Evolutionary conservation across 2,888 invertebrate species (phyloP).

Genomic region (Lydus trimaculatus): DNA sequence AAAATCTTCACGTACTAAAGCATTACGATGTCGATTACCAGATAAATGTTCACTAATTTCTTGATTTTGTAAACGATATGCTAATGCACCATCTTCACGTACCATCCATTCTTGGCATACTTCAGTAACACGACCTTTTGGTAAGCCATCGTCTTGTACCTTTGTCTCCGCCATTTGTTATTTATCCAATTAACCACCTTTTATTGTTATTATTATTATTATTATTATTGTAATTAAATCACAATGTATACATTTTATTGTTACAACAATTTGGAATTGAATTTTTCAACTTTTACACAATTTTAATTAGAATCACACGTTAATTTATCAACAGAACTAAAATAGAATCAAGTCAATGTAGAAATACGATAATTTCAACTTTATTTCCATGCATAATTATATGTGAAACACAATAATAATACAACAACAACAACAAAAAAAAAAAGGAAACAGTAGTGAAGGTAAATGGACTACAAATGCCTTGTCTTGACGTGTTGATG

Average conservation of each 20-base stretch:
- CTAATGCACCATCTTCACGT: constrained; percentile 83
- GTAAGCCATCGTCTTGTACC: constrained; percentile 61
- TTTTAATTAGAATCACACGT: not conserved
- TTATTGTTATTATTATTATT: not conserved
- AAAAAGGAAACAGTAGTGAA: constrained; percentile 1
- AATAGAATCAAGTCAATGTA: not conserved
- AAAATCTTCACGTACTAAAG: constrained; percentile 79
- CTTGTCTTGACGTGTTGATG: constrained; percentile 3
- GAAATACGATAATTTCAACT: not conserved
- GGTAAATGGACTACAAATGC: constrained; percentile 4
- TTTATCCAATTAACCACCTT: not conserved
- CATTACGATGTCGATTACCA: constrained; percentile 77
- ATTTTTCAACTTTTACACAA: not conserved
- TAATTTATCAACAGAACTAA: not conserved
- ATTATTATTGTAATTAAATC: not conserved
- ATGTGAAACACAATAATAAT: not conserved
- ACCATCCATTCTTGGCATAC: constrained; percentile 85
- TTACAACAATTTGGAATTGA: not conserved
- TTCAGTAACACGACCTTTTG: constrained; percentile 74
- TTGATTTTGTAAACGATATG: constrained; percentile 80
- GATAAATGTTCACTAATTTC: constrained; percentile 82
- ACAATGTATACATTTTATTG: not conserved
- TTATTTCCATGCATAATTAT: not conserved
- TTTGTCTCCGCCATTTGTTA: constrained; percentile 44
- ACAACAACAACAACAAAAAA: too few relatives aligned